Conservation (phyloP, 2,888 invertebrate genomes). For the Bellardia bayeri region DNA sequence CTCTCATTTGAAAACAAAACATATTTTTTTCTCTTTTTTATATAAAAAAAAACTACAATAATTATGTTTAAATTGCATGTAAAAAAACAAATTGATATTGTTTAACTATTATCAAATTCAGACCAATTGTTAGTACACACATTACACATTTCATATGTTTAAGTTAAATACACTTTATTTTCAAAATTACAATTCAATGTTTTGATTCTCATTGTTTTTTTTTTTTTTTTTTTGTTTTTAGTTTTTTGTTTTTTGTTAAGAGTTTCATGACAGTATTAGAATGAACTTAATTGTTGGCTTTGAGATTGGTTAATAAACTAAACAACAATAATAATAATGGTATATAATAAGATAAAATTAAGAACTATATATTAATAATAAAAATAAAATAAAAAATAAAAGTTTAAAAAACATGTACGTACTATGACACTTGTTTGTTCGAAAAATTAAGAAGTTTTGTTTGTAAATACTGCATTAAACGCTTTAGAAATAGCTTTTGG, state of each 20-base stretch:
- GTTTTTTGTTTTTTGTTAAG: constrained; percentile 36
- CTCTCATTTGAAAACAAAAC: constrained; percentile 57
- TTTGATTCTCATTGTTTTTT: constrained; percentile 47
- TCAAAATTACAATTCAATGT: constrained; percentile 43
- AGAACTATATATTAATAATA: constrained; percentile 43
- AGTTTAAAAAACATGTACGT: constrained; percentile 48
- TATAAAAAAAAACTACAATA: constrained; percentile 65
- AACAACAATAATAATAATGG: constrained; percentile 55
- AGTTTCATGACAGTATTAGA: constrained; percentile 38
- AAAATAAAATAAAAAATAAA: constrained; percentile 6
- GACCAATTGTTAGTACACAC: constrained; percentile 65
- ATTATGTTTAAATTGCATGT: constrained; percentile 62
- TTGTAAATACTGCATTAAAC: constrained; percentile 60
- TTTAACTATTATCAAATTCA: constrained; percentile 71
- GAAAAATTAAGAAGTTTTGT: constrained; percentile 45
- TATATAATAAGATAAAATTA: constrained; percentile 31
- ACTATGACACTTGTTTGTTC: constrained; percentile 69
- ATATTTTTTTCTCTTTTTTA: constrained; percentile 23
- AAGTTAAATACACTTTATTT: constrained; percentile 55
- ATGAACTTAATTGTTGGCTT: constrained; percentile 25
- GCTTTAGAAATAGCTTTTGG: constrained; percentile 54
- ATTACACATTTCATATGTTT: constrained; percentile 52
- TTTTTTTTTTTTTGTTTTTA: not conserved
- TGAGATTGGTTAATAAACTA: constrained; percentile 55
- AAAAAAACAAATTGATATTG: constrained; percentile 50